Evolutionary conservation across 2,888 invertebrate species (phyloP).

Genomic region (Pollenia angustigena): DNA sequence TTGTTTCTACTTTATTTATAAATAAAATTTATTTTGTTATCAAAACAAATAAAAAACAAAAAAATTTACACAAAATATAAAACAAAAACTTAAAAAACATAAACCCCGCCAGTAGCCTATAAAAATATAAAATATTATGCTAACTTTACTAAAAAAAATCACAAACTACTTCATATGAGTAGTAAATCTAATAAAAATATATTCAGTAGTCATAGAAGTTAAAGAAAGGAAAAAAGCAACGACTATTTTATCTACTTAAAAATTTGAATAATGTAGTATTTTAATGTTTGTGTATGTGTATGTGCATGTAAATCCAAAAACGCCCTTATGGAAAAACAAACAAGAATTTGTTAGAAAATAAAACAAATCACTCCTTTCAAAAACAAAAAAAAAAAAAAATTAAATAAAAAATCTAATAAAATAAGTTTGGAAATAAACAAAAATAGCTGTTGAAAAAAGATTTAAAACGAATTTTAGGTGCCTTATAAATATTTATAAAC

Average conservation of each 20-base stretch:
- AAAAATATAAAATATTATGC: conserved; percentile 43
- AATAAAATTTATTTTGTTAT: conserved; percentile 51
- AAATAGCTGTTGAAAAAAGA: not conserved
- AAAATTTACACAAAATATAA: conserved; percentile 4
- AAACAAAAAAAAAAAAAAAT: not conserved
- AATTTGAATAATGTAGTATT: not conserved
- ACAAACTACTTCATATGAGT: not conserved
- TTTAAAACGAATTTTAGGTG: conserved; percentile 1
- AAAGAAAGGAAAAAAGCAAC: not conserved
- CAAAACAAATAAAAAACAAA: conserved; percentile 58
- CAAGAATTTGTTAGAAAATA: conserved; percentile 9
- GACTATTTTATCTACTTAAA: conserved; percentile 40
- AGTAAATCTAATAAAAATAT: conserved; percentile 49
- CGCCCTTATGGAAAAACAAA: conserved; percentile 29
- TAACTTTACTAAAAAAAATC: conserved; percentile 41
- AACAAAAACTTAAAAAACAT: conserved; percentile 1
- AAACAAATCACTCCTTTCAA: conserved; percentile 44
- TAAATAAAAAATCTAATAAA: conserved; percentile 14
- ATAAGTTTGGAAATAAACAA: conserved; percentile 25
- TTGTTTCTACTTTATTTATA: conserved; percentile 1
- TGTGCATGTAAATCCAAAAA: not conserved
- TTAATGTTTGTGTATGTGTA: not conserved
- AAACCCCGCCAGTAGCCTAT: conserved; percentile 31
- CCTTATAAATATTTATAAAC: no score
- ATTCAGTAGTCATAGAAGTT: conserved; percentile 9